Conservation (phyloP, 2,888 invertebrate genomes). For the Poecilobothrus nobilitatus region DNA sequence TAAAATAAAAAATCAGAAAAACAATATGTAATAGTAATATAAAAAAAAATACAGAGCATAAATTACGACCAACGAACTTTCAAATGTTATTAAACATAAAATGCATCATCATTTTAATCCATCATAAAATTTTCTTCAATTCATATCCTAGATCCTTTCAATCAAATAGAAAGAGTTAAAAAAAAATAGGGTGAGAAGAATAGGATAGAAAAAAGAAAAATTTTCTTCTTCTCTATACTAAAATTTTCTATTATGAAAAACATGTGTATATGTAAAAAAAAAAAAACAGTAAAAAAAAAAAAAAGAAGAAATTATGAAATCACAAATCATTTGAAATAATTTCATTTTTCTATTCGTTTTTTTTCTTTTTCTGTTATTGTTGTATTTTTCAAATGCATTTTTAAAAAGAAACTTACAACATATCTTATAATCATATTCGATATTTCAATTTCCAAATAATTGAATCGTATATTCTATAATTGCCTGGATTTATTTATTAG, state of each 20-base stretch:
- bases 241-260: too few species aligned
- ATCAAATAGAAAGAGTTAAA: too few species aligned
- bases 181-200: too few species aligned
- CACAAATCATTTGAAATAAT: slow-evolving; percentile 3
- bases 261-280: background rate
- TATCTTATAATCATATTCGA: background rate
- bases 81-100: background rate
- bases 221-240: too few species aligned
- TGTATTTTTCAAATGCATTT: background rate
- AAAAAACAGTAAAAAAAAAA: background rate
- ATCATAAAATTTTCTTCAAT: background rate
- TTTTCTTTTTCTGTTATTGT: too few species aligned
- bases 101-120: background rate
- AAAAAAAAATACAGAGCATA: background rate
- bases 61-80: background rate
- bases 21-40: too few species aligned
- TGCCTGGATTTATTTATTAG: too few species aligned
- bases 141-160: too few species aligned
- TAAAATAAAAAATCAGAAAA: too few species aligned
- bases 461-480: too few species aligned
- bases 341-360: too few species aligned
- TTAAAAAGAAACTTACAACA: background rate
- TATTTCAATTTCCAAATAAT: background rate
- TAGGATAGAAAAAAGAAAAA: too few species aligned
- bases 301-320: background rate